Evolutionary conservation across 2,888 invertebrate genomes (phyloP).

Genomic region (Drosophila nr. fundita): DNA sequence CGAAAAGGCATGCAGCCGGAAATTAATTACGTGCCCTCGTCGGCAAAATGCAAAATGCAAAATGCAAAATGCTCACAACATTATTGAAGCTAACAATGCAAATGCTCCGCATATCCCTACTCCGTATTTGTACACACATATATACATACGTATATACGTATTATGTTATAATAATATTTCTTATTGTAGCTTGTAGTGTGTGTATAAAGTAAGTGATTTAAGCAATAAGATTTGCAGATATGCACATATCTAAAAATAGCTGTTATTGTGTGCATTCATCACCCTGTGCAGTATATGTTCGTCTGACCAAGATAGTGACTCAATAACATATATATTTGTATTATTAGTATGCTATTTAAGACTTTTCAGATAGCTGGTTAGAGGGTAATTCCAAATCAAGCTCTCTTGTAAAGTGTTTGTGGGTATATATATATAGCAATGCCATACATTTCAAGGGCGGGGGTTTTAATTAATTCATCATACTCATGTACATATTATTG

Average conservation of each 20-base stretch:
- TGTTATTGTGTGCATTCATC: background rate
- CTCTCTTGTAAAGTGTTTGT: too few relatives aligned
- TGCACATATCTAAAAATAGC: background rate
- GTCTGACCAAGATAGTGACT: background rate
- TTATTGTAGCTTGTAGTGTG: background rate
- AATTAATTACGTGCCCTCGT: slow-evolving; percentile 68
- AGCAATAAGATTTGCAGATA: background rate
- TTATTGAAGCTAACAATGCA: background rate
- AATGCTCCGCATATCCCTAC: slow-evolving; percentile 12
- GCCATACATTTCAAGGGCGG: too few relatives aligned
- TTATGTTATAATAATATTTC: background rate
- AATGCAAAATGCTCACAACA: slow-evolving; percentile 6
- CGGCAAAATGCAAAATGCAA: slow-evolving; percentile 10
- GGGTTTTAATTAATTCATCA: too few relatives aligned
- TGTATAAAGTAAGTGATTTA: background rate
- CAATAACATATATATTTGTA: background rate
- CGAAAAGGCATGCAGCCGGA: slow-evolving; percentile 56
- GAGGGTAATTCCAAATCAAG: too few relatives aligned
- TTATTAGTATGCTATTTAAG: too few relatives aligned
- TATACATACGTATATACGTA: background rate
- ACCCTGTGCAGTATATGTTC: background rate
- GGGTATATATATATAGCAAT: too few relatives aligned
- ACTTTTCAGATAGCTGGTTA: too few relatives aligned
- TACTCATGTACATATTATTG: too few relatives aligned
- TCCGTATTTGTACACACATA: background rate